phyloP scores from a whole-genome alignment of 1,140 invertebrate genomes.

The Mylabris phalerata region DNA sequence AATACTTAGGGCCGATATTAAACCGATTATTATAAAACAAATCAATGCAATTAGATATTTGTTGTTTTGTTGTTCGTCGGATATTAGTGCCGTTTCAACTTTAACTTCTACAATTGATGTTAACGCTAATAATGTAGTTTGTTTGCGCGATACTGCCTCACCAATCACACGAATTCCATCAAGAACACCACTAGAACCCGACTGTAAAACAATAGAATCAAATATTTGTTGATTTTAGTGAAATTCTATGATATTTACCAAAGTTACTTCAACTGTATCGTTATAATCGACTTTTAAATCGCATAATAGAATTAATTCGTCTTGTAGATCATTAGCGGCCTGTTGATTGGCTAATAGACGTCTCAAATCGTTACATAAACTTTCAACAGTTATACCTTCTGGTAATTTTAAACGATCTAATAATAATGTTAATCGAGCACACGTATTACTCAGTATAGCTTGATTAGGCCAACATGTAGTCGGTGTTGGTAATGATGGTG shows the following conservation, averaged over 20 bases:
- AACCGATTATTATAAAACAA: constrained; percentile 48
- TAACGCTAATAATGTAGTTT: constrained; percentile 55
- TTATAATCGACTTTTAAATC: constrained; percentile 71
- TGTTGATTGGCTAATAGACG: constrained; percentile 55
- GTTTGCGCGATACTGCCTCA: constrained; percentile 62
- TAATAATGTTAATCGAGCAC: constrained; percentile 66
- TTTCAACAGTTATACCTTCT: constrained; percentile 64
- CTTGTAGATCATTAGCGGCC: constrained; percentile 47
- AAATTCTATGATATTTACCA: constrained; percentile 52
- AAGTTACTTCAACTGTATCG: constrained; percentile 79
- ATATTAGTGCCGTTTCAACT: constrained; percentile 62
- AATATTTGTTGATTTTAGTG: neutral
- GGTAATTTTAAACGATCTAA: constrained; percentile 58
- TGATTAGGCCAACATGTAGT: constrained; percentile 73
- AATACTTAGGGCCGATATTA: constrained; percentile 44
- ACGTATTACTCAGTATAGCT: constrained; percentile 59
- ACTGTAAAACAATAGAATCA: constrained; percentile 40
- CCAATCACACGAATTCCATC: constrained; percentile 60
- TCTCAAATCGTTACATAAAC: constrained; percentile 61
- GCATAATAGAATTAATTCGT: constrained; percentile 65
- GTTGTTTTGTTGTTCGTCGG: constrained; percentile 48
- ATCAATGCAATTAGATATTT: constrained; percentile 45
- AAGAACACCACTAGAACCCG: constrained; percentile 51
- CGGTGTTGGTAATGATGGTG: constrained; percentile 65
- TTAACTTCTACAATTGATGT: constrained; percentile 73